Evolutionary conservation across 1,140 invertebrate genomes (phyloP), one percentile per base, ranked within the genome.

Genomic region (Drosophila virilis): DNA sequence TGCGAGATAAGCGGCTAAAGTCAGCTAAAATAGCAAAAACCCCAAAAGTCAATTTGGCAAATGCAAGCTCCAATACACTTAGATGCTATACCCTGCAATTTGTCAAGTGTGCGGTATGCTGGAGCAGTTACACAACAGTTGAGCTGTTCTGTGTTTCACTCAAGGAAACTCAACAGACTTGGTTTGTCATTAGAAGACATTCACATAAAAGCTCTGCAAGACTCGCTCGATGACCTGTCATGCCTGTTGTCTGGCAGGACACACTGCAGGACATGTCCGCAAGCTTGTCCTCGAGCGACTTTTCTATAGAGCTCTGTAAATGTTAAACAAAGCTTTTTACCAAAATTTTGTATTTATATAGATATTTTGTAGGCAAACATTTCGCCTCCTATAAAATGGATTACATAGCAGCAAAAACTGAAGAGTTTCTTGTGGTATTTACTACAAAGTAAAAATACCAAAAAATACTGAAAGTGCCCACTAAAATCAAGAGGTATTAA

Each of bases 1-100:
- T 22, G 10, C 8, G 32, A 46, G 32, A 60, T 48, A 48, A 60
- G 58, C 58, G 42, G 43, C 32, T 60, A 60, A 60, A 37, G 8
- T 15, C 33, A 55, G 15, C 6, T 32, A 45, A 46, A 60, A 28
- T 28, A 28, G 22, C 9, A 35, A 35, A 51, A 35, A 35, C 6
- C 8, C 45, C 22, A 12, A 50, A 50, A 28, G 32, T 28, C 5
- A 45, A 45, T 60, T 46, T 60, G 28, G 58, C 43, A 35, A 2
- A 22, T 9, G 3, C 13, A 45, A 54, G 17, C n/a, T 10, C 10
- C 37, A 10, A 32, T 6, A 28, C n/a, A 13, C 40, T 35, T 12
- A 33, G 1, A 46, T 5, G 8, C n/a, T 8, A 46, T 35, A 60
- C 58, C 32, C 42, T 37, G 8, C 8, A 46, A 60, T 17, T 4